phyloP scores from a whole-genome alignment of 2,797 vertebrate species.

The Micropoecilia bifurca region DNA sequence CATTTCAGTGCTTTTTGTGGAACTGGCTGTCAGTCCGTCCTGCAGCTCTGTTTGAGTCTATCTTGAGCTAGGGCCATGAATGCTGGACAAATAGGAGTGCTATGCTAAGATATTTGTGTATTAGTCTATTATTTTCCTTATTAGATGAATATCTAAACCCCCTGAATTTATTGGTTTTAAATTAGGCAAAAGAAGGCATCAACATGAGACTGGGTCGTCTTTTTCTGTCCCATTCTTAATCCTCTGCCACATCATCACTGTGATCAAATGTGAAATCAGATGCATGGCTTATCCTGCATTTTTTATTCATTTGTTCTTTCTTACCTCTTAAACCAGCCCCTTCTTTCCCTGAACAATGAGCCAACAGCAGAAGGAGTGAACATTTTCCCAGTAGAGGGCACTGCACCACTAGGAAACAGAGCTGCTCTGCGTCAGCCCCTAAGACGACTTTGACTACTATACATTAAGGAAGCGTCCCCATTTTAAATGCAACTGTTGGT shows the following conservation, averaged over 20 bases:
- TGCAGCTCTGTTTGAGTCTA: slow-evolving; percentile 12
- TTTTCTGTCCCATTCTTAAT: not conserved
- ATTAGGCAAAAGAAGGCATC: not conserved
- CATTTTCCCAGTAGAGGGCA: slow-evolving; percentile 56
- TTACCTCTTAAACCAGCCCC: slow-evolving; percentile 29
- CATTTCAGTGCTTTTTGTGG: slow-evolving; percentile 53
- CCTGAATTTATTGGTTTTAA: not conserved
- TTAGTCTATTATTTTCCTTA: not conserved
- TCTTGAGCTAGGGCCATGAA: slow-evolving; percentile 28
- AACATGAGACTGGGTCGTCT: not conserved
- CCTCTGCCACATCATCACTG: not conserved
- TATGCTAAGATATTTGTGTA: slow-evolving; percentile 27
- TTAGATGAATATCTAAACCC: not conserved
- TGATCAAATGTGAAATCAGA: not conserved
- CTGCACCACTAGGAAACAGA: slow-evolving; percentile 38
- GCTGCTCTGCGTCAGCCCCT: not conserved
- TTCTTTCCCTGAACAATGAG: slow-evolving; percentile 51
- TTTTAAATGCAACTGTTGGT: slow-evolving; percentile 52
- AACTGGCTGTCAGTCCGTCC: slow-evolving; percentile 48
- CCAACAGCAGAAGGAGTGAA: not conserved
- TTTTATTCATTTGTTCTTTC: slow-evolving; percentile 12
- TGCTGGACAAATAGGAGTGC: slow-evolving; percentile 18
- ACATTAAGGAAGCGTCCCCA: slow-evolving; percentile 45
- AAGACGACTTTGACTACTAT: slow-evolving; percentile 62
- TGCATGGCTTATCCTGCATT: slow-evolving; percentile 15